Evolutionary conservation across 2,888 invertebrate species (phyloP), one percentile per base, ranked within the genome.

Genomic region (Dioctria linearis): DNA sequence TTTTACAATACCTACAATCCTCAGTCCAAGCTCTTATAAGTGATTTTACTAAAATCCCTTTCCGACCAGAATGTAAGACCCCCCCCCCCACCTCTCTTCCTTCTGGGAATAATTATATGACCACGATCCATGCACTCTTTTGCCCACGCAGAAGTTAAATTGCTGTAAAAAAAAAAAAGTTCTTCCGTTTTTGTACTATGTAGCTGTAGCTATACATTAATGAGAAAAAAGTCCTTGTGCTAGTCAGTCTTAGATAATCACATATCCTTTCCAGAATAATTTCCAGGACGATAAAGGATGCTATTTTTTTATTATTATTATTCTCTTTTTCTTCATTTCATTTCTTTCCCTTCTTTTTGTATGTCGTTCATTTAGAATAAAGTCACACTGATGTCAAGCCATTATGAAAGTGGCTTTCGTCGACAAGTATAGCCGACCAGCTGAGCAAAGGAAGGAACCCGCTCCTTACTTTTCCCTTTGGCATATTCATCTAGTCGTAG

Each of bases 361-460:
- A 73, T 57, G 73, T 73, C 73, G 57, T 57, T 73, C 73, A 73
- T 59, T 73, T 73, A 42, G 25, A 59, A 73, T 73, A 73, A 73
- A 73, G 73, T 73, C 73, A 73, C 73, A 73, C 73, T 73, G 73
- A 73, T 73, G 73, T 73, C 73, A 73, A 73, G 73, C 73, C 73
- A 73, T 73, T 73, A 73, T 73, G 73, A 73, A 73, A 73, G 73
- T 73, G 73, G 73, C 73, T 73, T 73, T 73, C 73, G 73, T 73
- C 73, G 57, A 57, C 73, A 13, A 42, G 73, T 73, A 25, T 25
- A 25, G 25, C 25, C 25, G 73, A 13, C 43, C 57, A 73, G 39
- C 25, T 51, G 59, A 57, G 13, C 3, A 73, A 40, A 40, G 59
- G 40, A 42, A 42, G 73, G 42, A 57, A 13, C 40, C 59, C 57